Conservation (phyloP, 2,888 invertebrate genomes). For the Macaria notata region DNA sequence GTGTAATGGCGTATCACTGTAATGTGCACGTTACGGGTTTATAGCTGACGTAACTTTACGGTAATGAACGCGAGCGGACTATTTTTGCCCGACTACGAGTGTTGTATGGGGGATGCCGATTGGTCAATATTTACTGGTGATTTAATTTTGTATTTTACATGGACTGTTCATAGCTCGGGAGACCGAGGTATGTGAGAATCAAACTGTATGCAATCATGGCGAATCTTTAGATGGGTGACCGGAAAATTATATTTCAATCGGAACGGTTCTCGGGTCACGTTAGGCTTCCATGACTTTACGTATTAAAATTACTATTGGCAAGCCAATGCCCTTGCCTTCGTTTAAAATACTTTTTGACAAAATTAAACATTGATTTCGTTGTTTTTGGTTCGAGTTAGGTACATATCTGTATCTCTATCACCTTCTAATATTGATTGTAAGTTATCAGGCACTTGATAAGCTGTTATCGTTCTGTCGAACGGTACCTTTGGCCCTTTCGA, state of each 20-base stretch:
- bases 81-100: constrained; percentile 30
- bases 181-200: no score
- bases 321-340: no score
- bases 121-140: constrained; percentile 2
- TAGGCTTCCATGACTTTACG: no score
- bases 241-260: no score
- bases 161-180: no score
- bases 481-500: constrained; percentile 26
- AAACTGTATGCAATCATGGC: no score
- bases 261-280: no score
- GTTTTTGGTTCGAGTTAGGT: not conserved
- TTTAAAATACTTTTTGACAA: no score
- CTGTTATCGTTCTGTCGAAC: constrained; percentile 20
- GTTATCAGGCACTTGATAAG: constrained; percentile 23
- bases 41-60: constrained; percentile 38
- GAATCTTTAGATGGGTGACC: no score
- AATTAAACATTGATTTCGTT: no score
- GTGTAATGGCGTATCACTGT: constrained; percentile 30
- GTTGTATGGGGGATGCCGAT: constrained; percentile 2
- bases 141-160: no score
- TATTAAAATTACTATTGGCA: no score
- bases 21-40: constrained; percentile 38
- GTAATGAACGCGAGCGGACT: constrained; percentile 34
- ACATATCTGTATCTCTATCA: constrained; percentile 5
- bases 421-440: constrained; percentile 22